phyloP scores from a whole-genome alignment of 1,140 invertebrate genomes.

The Achroia grisella region DNA sequence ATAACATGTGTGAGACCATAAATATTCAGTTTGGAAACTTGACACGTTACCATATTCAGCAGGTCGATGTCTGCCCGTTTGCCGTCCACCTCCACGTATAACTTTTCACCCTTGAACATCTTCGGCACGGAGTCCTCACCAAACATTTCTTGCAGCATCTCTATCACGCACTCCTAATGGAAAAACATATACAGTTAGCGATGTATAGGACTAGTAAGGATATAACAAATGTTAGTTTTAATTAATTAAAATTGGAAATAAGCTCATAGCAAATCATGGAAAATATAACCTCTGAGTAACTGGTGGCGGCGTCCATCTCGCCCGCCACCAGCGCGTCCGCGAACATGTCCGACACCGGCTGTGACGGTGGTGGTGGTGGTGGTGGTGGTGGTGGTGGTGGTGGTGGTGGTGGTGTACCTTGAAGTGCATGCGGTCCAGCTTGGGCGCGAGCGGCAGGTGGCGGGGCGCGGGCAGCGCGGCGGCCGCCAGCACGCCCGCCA shows the following conservation, averaged over 20 bases:
- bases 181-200: not conserved
- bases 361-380: too few relatives aligned
- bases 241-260: too few relatives aligned
- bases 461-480: conserved; percentile 78
- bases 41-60: conserved; percentile 77
- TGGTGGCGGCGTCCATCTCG: conserved; percentile 73
- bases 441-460: conserved; percentile 76
- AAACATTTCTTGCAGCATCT: conserved; percentile 96
- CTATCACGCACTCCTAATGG: conserved; percentile 88
- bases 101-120: conserved; percentile 92
- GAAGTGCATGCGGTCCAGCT: conserved; percentile 90
- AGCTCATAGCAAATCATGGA: too few relatives aligned
- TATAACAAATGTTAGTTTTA: too few relatives aligned
- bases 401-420: too few relatives aligned
- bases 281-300: conserved; percentile 82
- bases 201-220: too few relatives aligned
- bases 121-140: conserved; percentile 96
- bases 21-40: too few relatives aligned
- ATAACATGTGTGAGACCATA: too few relatives aligned
- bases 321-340: not conserved
- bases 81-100: conserved; percentile 89
- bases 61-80: conserved; percentile 92
- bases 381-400: not conserved
- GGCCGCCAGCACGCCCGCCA: conserved; percentile 87
- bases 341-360: not conserved